A percentile compares a stretch with the other conserved stretches of the same genome.
phyloP scores from a whole-genome alignment of 2,113 vertebrate species.

The Capreolus pygargus region DNA sequence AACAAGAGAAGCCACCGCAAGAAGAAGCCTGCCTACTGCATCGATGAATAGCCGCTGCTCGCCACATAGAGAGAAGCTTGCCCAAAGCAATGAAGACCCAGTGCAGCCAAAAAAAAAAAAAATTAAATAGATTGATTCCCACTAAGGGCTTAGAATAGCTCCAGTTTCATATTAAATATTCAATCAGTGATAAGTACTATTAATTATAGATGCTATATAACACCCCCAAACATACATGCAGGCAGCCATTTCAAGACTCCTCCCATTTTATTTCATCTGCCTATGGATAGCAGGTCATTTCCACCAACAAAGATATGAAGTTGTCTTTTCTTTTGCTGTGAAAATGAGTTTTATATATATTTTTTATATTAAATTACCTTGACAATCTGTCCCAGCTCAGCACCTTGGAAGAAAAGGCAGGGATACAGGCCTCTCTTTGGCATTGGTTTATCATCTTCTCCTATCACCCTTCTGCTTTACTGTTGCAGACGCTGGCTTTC shows the following conservation, averaged over 20 bases:
- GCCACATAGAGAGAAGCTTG: not conserved
- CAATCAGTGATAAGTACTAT: not conserved
- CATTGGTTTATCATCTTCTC: not conserved
- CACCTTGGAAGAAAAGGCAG: not conserved
- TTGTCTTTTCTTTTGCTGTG: not conserved
- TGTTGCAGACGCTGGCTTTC: not conserved
- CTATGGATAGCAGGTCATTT: not conserved
- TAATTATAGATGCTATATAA: not conserved
- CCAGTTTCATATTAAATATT: not conserved
- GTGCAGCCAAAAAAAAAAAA: not conserved
- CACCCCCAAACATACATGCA: not conserved
- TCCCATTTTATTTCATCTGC: not conserved
- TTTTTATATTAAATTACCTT: not conserved
- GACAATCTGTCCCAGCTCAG: not conserved
- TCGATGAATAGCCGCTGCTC: not conserved
- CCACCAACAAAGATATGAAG: not conserved
- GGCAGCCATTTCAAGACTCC: not conserved
- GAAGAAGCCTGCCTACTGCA: not conserved
- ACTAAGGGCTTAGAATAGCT: not conserved
- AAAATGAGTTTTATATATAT: not conserved
- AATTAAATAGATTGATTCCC: not conserved
- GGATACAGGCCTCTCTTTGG: not conserved
- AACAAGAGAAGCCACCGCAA: not conserved
- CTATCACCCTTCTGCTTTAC: not conserved
- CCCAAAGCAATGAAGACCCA: not conserved